Evolutionary conservation across 1,140 invertebrate species (phyloP).

Genomic region (Drosophila funebris): DNA sequence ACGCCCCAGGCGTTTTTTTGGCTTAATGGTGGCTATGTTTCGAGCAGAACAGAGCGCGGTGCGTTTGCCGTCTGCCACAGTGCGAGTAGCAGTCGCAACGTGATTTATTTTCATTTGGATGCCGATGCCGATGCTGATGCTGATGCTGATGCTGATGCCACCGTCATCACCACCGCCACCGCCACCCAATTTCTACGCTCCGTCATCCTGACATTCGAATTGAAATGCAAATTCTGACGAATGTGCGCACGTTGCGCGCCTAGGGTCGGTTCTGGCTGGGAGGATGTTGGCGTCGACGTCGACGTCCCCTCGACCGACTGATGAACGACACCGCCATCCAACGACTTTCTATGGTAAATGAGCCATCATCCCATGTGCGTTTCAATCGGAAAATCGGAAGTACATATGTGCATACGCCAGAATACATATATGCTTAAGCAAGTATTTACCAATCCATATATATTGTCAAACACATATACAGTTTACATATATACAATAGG

Average conservation of each 20-base stretch:
- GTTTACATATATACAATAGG: conserved; percentile 10
- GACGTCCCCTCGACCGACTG: conserved; percentile 39
- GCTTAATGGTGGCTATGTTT: conserved; percentile 76
- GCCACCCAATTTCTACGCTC: conserved; percentile 73
- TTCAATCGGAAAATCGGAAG: conserved; percentile 49
- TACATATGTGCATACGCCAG: conserved; percentile 54
- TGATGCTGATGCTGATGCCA: conserved; percentile 53
- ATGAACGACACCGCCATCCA: conserved; percentile 54
- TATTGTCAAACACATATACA: neutral
- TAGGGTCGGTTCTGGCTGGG: conserved; percentile 28
- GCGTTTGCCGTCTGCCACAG: conserved; percentile 30
- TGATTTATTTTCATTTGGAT: conserved; percentile 81
- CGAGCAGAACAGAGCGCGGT: conserved; percentile 37
- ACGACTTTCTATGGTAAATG: conserved; percentile 65
- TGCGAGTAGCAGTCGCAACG: conserved; percentile 37
- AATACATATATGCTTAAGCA: conserved; percentile 21
- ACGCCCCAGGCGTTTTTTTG: conserved; percentile 43
- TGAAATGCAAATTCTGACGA: conserved; percentile 83
- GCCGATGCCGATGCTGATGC: no score
- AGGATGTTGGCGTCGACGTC: conserved; percentile 15
- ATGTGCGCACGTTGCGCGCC: conserved; percentile 67
- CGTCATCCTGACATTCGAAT: conserved; percentile 79
- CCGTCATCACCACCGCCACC: conserved; percentile 9
- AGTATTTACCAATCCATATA: neutral
- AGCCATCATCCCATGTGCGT: conserved; percentile 64